Evolutionary conservation across 2,888 invertebrate species (phyloP).

Genomic region (Heliothis peltigera): DNA sequence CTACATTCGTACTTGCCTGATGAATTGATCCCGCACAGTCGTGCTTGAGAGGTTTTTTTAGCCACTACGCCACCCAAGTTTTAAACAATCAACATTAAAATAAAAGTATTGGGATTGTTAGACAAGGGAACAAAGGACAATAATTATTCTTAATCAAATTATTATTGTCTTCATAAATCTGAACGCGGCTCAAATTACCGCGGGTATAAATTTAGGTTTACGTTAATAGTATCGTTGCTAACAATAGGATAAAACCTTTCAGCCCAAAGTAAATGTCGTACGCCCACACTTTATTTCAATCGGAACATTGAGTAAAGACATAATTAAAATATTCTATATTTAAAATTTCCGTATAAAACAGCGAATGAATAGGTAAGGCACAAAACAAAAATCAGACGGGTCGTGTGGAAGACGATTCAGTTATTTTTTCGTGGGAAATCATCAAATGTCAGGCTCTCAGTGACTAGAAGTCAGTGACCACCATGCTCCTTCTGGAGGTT

Average conservation of each 20-base stretch:
- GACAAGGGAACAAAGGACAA: constrained; percentile 34
- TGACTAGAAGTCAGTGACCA: no score
- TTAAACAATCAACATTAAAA: constrained; percentile 52
- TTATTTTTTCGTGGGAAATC: no score
- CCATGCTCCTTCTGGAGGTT: no score
- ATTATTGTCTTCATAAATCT: constrained; percentile 45
- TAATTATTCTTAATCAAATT: constrained; percentile 52
- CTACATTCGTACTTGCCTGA: no score
- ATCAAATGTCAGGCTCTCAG: no score
- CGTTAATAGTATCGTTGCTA: not conserved
- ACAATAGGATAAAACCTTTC: constrained; percentile 1
- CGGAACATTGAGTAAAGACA: not conserved
- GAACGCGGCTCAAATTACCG: constrained; percentile 53
- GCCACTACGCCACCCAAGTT: no score
- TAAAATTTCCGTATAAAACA: not conserved
- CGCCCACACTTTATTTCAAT: not conserved
- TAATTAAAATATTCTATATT: not conserved
- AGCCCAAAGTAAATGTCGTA: not conserved
- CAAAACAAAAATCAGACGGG: no score
- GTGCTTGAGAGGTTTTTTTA: no score
- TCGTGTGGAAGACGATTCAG: no score
- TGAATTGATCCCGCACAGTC: no score
- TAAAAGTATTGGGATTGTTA: constrained; percentile 35
- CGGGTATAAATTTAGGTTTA: constrained; percentile 35
- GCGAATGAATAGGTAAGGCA: no score